Conservation (phyloP, 1,140 invertebrate genomes). For the Bombyx mandarina region DNA sequence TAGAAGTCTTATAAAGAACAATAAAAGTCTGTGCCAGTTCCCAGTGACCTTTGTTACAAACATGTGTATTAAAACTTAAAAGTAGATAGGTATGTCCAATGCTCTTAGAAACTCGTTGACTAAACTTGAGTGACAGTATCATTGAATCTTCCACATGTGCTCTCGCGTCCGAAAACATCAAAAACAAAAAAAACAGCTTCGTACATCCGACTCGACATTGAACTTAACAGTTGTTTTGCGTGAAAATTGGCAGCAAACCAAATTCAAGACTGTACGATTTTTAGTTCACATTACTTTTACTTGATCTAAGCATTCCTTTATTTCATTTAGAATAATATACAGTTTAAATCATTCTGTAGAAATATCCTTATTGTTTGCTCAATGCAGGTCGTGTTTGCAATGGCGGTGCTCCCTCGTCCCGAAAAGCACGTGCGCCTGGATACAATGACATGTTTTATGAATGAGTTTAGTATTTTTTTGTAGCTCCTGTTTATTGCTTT, state of each 20-base stretch:
- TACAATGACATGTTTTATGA: conserved; percentile 4
- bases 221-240: conserved; percentile 31
- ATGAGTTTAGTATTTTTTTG: conserved; percentile 1
- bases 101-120: too few relatives aligned
- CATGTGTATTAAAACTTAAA: background rate
- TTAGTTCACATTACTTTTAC: conserved; percentile 2
- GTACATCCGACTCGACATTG: conserved; percentile 38
- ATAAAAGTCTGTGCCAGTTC: conserved; percentile 49
- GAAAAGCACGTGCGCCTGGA: conserved; percentile 1
- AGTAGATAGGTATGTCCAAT: background rate
- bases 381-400: too few relatives aligned
- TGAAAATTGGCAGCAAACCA: conserved; percentile 46
- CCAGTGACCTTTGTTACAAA: conserved; percentile 52
- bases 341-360: background rate
- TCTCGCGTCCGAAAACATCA: background rate
- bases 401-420: background rate
- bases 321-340: background rate
- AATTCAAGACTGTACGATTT: conserved; percentile 12
- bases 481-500: background rate
- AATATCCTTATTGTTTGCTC: too few relatives aligned
- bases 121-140: too few relatives aligned
- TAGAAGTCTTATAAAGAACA: conserved; percentile 41
- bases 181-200: conserved; percentile 22
- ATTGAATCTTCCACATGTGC: too few relatives aligned
- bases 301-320: conserved; percentile 1